Conservation (phyloP, 2,888 invertebrate genomes). For the Ephialtes manifestator region DNA sequence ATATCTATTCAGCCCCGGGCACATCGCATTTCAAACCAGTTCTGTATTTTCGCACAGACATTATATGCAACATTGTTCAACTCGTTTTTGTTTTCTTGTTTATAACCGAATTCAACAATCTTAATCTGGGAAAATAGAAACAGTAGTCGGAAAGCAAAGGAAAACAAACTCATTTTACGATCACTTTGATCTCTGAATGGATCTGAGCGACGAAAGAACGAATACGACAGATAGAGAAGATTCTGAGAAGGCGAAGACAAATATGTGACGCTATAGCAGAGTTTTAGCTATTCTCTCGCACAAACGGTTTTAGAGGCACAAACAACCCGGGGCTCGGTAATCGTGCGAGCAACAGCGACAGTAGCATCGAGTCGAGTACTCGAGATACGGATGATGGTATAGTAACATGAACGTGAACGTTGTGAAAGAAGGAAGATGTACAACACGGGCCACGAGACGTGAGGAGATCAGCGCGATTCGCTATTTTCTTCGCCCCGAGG, state of each 20-base stretch:
- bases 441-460: constrained; percentile 8
- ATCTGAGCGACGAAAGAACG: constrained; percentile 34
- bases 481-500: constrained; percentile 26
- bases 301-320: constrained; percentile 43
- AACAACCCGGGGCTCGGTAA: constrained; percentile 41
- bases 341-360: constrained; percentile 26
- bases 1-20: constrained; percentile 1
- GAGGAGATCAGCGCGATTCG: constrained; percentile 27
- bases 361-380: constrained; percentile 11
- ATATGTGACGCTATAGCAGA: neutral
- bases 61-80: neutral
- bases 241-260: neutral
- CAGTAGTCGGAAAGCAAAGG: neutral
- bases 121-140: constrained; percentile 1
- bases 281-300: constrained; percentile 18
- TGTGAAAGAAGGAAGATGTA: neutral
- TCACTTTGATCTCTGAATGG: constrained; percentile 48
- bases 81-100: neutral
- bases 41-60: neutral
- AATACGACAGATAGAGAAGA: neutral
- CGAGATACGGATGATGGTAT: neutral
- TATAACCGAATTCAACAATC: neutral
- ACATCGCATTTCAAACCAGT: neutral
- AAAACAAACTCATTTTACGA: constrained; percentile 20
- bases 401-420: constrained; percentile 32